Percentiles rank a stretch among this genome's conserved stretches.
Evolutionary conservation across 2,113 vertebrate species (phyloP).

Genomic region (Bathybates hornii): DNA sequence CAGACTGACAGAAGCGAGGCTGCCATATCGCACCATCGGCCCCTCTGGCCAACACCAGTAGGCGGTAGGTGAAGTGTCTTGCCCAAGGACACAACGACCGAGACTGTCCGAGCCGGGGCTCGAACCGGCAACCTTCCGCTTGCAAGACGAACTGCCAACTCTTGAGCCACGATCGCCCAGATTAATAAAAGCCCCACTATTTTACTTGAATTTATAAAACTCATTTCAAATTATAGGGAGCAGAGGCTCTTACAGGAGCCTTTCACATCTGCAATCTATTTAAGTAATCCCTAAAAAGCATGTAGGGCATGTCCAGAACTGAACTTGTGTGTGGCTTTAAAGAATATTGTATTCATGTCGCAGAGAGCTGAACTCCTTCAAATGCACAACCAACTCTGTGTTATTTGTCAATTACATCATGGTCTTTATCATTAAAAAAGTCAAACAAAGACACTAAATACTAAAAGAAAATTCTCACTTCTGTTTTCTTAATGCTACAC

Average conservation of each 20-base stretch:
- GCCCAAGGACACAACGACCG: not conserved
- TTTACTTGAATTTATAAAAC: not conserved
- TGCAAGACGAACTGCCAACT: not conserved
- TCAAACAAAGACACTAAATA: not conserved
- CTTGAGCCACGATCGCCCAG: not conserved
- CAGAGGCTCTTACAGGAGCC: not conserved
- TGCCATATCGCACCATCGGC: rapidly evolving
- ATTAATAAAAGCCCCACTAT: not conserved
- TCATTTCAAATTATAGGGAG: not conserved
- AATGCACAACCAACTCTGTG: not conserved
- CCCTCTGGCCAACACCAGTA: not conserved
- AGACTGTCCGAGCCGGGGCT: rapidly evolving
- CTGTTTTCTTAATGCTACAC: not conserved
- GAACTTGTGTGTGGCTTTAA: not conserved
- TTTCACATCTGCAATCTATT: not conserved
- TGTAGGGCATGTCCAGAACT: not conserved
- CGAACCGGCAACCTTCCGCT: rapidly evolving
- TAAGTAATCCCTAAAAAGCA: not conserved
- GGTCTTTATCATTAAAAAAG: not conserved
- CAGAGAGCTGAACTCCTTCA: not conserved
- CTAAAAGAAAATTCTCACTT: not conserved
- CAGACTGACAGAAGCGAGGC: rapidly evolving
- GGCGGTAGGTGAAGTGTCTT: not conserved
- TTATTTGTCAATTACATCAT: not conserved
- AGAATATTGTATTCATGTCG: not conserved